Conservation (phyloP, 2,888 invertebrate species). For the Pyrrhosoma nymphula region DNA sequence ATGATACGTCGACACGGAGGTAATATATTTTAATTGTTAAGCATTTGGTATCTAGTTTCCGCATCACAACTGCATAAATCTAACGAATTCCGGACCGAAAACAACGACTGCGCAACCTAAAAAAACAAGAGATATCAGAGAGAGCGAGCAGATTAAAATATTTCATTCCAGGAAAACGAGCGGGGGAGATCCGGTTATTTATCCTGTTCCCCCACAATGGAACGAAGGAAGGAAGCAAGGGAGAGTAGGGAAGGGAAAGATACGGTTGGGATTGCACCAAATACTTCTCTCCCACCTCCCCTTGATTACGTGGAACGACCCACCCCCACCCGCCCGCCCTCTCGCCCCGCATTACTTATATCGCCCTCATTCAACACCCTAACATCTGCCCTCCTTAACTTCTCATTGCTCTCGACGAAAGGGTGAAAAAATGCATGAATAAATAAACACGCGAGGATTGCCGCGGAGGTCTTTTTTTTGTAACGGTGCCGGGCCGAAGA, state of each 20-base stretch:
- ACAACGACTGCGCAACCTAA: not conserved
- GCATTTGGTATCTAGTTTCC: no score
- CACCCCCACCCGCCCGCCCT: not conserved
- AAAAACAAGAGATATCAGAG: not conserved
- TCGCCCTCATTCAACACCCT: constrained; percentile 33
- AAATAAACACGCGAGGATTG: not conserved
- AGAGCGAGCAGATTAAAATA: not conserved
- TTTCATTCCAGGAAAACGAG: not conserved
- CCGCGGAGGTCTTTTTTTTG: not conserved
- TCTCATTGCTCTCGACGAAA: constrained; percentile 25
- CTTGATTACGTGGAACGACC: not conserved
- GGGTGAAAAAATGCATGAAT: not conserved
- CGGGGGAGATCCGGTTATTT: not conserved
- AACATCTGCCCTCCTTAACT: not conserved
- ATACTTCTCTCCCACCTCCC: not conserved
- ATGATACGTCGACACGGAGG: no score
- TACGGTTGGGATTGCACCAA: not conserved
- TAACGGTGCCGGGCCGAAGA: not conserved
- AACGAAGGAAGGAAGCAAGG: not conserved
- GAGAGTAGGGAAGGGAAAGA: not conserved
- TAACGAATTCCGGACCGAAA: not conserved
- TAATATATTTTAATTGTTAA: no score
- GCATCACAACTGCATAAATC: not conserved
- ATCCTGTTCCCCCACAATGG: not conserved
- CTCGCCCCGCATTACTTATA: not conserved